Evolutionary conservation across 2,888 invertebrate species (phyloP).

Genomic region (Stenodera caucasica): DNA sequence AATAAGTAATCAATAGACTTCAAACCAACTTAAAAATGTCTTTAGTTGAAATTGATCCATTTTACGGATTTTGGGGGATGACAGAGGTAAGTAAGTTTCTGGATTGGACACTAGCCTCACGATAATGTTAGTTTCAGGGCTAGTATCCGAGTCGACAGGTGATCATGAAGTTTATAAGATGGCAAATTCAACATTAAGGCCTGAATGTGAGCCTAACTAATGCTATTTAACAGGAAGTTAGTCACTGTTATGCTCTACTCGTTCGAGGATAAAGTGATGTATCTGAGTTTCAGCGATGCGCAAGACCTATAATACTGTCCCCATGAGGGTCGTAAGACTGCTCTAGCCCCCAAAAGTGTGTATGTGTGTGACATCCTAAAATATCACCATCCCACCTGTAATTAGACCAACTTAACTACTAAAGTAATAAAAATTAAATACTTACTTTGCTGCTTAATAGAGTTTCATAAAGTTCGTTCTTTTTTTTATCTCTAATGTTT

Average conservation of each 20-base stretch:
- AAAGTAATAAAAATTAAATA: conserved; percentile 25
- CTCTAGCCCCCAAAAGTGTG: conserved; percentile 11
- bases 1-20: no score
- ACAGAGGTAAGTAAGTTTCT: not conserved
- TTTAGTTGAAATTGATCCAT: no score
- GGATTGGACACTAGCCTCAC: not conserved
- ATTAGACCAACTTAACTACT: conserved; percentile 27
- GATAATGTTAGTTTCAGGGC: not conserved
- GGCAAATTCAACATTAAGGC: conserved; percentile 18
- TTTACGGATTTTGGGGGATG: no score
- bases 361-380: conserved; percentile 19
- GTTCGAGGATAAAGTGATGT: conserved; percentile 35
- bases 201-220: conserved; percentile 33
- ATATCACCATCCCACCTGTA: conserved; percentile 31
- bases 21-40: no score
- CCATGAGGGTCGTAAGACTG: conserved; percentile 21
- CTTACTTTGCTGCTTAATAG: conserved; percentile 15
- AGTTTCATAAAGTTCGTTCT: not conserved
- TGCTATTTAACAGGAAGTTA: conserved; percentile 41
- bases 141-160: not conserved
- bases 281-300: conserved; percentile 39
- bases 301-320: conserved; percentile 23
- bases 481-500: not conserved
- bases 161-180: conserved; percentile 16
- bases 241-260: conserved; percentile 36